These are phyloP conservation scores for Frankliniella intonsa DNA, from an alignment of 2,888 invertebrate genomes.

Conservation along the genomic window DNA sequence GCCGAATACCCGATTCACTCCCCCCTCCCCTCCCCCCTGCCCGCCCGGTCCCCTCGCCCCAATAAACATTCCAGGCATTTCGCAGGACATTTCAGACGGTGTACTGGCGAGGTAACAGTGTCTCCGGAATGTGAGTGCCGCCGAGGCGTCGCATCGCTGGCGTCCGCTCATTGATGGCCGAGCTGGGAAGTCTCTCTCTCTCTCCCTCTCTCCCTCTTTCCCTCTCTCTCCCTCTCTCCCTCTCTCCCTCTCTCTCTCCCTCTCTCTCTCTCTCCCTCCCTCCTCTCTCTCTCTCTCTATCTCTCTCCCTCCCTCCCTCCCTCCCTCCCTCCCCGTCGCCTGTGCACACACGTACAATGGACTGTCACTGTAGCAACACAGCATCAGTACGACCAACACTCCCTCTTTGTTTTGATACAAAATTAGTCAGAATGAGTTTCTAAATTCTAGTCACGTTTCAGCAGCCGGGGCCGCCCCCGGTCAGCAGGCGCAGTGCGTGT, in stretches of 20 bases:
- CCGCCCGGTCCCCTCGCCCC: not conserved
- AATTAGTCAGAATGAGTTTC: too few relatives aligned
- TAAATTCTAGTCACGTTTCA: too few relatives aligned
- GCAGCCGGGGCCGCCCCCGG: too few relatives aligned
- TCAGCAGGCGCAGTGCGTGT: too few relatives aligned
- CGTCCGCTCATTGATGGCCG: not conserved
- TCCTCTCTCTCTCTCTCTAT: not conserved
- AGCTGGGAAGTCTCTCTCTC: not conserved
- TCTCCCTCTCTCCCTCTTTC: not conserved
- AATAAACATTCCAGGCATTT: not conserved
- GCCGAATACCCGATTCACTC: too few relatives aligned
- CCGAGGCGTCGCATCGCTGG: not conserved
- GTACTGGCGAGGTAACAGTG: conserved; percentile 1
- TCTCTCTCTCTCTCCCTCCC: not conserved
- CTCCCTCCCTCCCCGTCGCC: not conserved
- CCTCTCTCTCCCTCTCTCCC: not conserved
- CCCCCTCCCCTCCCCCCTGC: too few relatives aligned
- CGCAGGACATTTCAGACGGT: not conserved
- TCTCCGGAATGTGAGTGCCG: not conserved
- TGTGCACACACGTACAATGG: too few relatives aligned
- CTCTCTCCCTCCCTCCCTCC: not conserved
- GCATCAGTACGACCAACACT: too few relatives aligned
- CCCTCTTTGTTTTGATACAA: too few relatives aligned
- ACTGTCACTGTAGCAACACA: too few relatives aligned
- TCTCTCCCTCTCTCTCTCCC: not conserved